phyloP scores from a whole-genome alignment of 2,888 invertebrate species.

The Trypoxylon attenuatum region DNA sequence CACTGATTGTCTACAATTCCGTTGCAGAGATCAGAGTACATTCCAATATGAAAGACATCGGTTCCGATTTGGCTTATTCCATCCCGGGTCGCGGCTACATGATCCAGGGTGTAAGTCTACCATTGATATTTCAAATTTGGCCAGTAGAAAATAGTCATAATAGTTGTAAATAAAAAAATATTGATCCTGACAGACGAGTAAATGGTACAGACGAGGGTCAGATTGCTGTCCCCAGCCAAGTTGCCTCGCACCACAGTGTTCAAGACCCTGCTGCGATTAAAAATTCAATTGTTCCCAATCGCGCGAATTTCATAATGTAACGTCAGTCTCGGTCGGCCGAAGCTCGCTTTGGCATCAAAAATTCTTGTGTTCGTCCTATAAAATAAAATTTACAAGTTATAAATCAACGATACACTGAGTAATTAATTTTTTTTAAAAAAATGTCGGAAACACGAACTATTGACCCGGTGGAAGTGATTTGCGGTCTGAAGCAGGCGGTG shows the following conservation, averaged over 20 bases:
- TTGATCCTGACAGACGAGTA: slow-evolving; percentile 47
- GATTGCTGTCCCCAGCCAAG: slow-evolving; percentile 58
- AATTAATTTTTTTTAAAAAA: slow-evolving; percentile 14
- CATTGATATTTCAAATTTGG: neutral
- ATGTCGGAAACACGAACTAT: slow-evolving; percentile 34
- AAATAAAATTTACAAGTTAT: slow-evolving; percentile 13
- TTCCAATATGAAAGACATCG: slow-evolving; percentile 48
- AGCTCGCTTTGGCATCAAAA: slow-evolving; percentile 1
- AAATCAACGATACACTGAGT: neutral
- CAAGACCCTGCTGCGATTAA: slow-evolving; percentile 33
- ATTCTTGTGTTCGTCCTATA: slow-evolving; percentile 7
- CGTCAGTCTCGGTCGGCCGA: neutral
- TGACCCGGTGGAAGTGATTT: slow-evolving; percentile 39
- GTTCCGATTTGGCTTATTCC: slow-evolving; percentile 52
- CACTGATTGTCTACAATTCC: slow-evolving; percentile 62
- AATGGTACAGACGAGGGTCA: slow-evolving; percentile 60
- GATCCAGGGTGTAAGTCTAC: slow-evolving; percentile 48
- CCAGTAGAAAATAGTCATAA: no score
- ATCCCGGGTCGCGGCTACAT: slow-evolving; percentile 60
- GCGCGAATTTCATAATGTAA: neutral
- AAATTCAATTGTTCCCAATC: neutral
- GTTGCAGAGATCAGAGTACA: slow-evolving; percentile 50
- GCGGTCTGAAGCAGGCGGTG: slow-evolving; percentile 42
- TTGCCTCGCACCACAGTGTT: slow-evolving; percentile 55
- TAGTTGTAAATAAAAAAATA: no score